phyloP scores from a whole-genome alignment of 2,888 invertebrate species.

The Lamellibrachia columna region DNA sequence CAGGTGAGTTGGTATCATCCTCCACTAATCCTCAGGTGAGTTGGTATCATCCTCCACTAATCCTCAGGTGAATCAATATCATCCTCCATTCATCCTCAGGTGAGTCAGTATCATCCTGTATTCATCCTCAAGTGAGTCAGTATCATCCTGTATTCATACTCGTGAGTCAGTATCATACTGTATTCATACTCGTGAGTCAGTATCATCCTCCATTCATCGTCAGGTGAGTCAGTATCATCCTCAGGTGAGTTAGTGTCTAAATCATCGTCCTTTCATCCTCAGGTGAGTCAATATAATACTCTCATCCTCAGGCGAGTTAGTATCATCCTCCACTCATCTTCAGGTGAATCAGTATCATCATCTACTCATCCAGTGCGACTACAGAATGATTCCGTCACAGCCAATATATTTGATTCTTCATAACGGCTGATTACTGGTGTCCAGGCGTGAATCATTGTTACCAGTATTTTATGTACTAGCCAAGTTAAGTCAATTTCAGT shows the following conservation, averaged over 20 bases:
- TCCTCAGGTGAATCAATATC: neutral
- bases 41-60: neutral
- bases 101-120: too few relatives aligned
- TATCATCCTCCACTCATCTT: neutral
- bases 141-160: neutral
- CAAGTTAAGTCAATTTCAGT: too few relatives aligned
- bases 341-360: neutral
- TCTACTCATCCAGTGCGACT: neutral
- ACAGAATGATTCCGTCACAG: neutral
- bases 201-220: neutral
- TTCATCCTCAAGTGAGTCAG: neutral
- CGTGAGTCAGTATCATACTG: neutral
- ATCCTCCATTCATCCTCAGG: neutral
- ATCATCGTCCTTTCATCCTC: neutral
- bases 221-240: neutral
- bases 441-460: too few relatives aligned
- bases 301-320: neutral
- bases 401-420: too few relatives aligned
- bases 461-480: too few relatives aligned
- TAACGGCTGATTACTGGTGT: too few relatives aligned
- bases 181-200: neutral
- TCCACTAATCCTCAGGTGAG: neutral
- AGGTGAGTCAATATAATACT: too few relatives aligned
- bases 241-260: neutral
- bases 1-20: neutral